Evolutionary conservation across 1,140 invertebrate species (phyloP).

Genomic region (Drusus annulatus): DNA sequence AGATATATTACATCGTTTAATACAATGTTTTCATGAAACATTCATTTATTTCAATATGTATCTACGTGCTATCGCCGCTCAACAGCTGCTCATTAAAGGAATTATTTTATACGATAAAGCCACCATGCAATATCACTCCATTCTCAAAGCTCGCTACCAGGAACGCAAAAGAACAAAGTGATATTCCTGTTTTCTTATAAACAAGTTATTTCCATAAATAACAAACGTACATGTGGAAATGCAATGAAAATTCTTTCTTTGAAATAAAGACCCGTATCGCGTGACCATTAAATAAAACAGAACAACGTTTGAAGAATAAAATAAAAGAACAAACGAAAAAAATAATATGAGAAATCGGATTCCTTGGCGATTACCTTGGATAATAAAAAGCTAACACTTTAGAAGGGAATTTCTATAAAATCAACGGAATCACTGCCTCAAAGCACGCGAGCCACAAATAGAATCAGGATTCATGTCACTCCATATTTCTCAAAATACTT

Average conservation of each 20-base stretch:
- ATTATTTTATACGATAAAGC: too few relatives aligned
- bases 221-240: background rate
- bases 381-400: conserved; percentile 45
- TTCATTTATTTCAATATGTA: too few relatives aligned
- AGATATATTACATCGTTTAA: too few relatives aligned
- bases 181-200: conserved; percentile 5
- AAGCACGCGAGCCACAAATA: conserved; percentile 1
- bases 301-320: conserved; percentile 18
- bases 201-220: conserved; percentile 22
- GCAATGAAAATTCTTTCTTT: conserved; percentile 11
- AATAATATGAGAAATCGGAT: conserved; percentile 39
- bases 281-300: conserved; percentile 35
- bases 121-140: too few relatives aligned
- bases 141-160: too few relatives aligned
- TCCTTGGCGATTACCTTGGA: conserved; percentile 29
- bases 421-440: conserved; percentile 32
- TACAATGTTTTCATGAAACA: too few relatives aligned
- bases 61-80: too few relatives aligned
- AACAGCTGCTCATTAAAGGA: too few relatives aligned
- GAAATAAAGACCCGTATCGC: conserved; percentile 25
- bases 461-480: too few relatives aligned
- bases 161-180: background rate
- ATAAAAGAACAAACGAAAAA: conserved; percentile 27
- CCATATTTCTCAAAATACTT: too few relatives aligned
- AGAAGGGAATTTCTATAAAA: conserved; percentile 40